These are phyloP conservation scores for Erpornis zantholeuca DNA, from an alignment of 2,113 vertebrate genomes.

Conservation along the genomic window DNA sequence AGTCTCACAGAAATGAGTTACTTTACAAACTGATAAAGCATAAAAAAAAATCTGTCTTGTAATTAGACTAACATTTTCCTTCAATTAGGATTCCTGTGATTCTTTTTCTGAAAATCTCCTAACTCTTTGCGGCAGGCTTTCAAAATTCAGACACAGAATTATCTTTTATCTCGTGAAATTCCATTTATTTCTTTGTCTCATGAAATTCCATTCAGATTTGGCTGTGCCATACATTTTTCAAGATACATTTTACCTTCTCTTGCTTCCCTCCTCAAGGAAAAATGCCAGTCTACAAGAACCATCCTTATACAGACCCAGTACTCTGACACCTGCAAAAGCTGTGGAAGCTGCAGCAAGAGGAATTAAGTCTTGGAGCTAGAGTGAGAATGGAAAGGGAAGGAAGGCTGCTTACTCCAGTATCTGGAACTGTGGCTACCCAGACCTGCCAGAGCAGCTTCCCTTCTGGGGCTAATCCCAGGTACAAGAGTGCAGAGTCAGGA, in stretches of 20 bases:
- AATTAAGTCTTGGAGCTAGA: not conserved
- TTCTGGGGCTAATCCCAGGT: not conserved
- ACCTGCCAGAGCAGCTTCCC: not conserved
- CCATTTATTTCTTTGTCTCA: not conserved
- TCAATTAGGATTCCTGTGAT: not conserved
- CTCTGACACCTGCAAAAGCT: accelerated
- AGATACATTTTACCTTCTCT: not conserved
- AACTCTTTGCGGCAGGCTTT: not conserved
- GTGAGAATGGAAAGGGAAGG: not conserved
- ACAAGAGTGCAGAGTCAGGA: not conserved
- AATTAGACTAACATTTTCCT: not conserved
- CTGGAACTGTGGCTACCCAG: not conserved
- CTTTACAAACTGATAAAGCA: not conserved
- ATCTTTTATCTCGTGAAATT: not conserved
- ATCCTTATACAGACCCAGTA: not conserved
- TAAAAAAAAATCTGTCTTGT: not conserved
- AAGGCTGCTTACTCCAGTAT: accelerated
- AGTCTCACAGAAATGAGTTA: not conserved
- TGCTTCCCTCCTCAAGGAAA: not conserved
- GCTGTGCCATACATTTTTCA: not conserved
- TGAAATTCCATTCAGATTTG: not conserved
- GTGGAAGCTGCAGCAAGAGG: not conserved
- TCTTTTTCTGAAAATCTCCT: not conserved
- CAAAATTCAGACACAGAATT: not conserved
- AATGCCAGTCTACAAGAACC: not conserved